Percentiles rank a stretch among this genome's conserved stretches.
Conservation (phyloP, 1,140 invertebrate species). For the Spodoptera litura region DNA sequence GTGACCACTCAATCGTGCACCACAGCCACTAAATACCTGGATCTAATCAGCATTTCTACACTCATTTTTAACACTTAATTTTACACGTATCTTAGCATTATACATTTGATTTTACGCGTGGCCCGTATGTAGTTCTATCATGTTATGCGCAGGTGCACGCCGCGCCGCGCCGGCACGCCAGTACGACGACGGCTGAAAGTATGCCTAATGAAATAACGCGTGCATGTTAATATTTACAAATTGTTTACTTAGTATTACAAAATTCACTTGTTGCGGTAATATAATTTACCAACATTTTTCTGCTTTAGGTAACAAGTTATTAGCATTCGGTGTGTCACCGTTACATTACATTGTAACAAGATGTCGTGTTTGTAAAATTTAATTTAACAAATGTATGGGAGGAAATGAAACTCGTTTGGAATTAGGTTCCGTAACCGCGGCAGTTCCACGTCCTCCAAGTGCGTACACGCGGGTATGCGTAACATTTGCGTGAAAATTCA, state of each 20-base stretch:
- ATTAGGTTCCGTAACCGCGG: slow-evolving; percentile 1
- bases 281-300: slow-evolving; percentile 17
- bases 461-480: slow-evolving; percentile 21
- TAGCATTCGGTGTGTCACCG: slow-evolving; percentile 12
- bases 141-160: slow-evolving; percentile 32
- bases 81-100: slow-evolving; percentile 84
- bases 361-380: slow-evolving; percentile 20
- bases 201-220: slow-evolving; percentile 45
- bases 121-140: slow-evolving; percentile 42
- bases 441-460: slow-evolving; percentile 30
- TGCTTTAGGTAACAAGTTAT: slow-evolving; percentile 10
- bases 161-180: not conserved
- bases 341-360: not conserved
- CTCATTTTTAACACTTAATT: slow-evolving; percentile 86
- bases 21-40: slow-evolving; percentile 80
- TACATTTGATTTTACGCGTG: slow-evolving; percentile 77
- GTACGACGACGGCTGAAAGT: slow-evolving; percentile 6
- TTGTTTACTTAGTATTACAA: slow-evolving; percentile 31
- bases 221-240: slow-evolving; percentile 40
- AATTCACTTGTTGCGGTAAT: slow-evolving; percentile 23
- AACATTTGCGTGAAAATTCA: slow-evolving; percentile 38
- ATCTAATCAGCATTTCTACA: slow-evolving; percentile 85
- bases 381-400: slow-evolving; percentile 19
- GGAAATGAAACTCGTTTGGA: slow-evolving; percentile 30
- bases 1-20: slow-evolving; percentile 80